Evolutionary conservation across 2,113 vertebrate species (phyloP), one percentile per base, ranked within the genome.

Genomic region (Labeo rohita): DNA sequence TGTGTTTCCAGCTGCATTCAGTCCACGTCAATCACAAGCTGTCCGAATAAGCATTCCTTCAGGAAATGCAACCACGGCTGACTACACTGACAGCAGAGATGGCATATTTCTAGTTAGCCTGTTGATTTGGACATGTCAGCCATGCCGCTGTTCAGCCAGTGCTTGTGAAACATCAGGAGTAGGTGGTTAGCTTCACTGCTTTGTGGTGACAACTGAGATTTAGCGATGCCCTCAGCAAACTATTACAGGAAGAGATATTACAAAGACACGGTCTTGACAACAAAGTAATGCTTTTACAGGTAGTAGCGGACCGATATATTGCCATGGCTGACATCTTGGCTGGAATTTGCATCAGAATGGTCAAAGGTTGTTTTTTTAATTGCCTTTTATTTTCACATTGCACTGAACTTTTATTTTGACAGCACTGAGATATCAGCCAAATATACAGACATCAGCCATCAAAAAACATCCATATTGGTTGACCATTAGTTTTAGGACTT

Each of bases 141-240:
- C 36, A 70, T 28, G 12, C 39, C 68, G 68, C 36, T 11, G 6
- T 49, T 47, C 72, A 74, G 45, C 10, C 12, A 74, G 45, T 7
- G 21, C 72, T 74, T 49, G 23, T 13, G 43, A 74, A 74, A 49
- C 72, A 74, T 74, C 72, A 74, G 72, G 72, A 74, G 72, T 8
- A 8, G 72, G 45, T 49, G 72, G 72, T 23, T 49, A 49, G 72
- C 72, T 49, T 47, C 72, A 49, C 43, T 49, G 45, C 21, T 74
- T 15, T 74, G 45, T 49, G 45, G 11, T 23, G 72, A 47, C 72
- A 49, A 45, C 72, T 74, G 18, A 1, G 45, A 74, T 43, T 8
- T 49, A 74, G 72, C 6, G 2, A 49, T 72, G 36, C 36, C 16
- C 16, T 49, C 45, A 8, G 72, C 21, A 23, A 49, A 9, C 36